Conservation (phyloP, 2,888 invertebrate genomes). For the Lepidocyrtinus sp. region DNA sequence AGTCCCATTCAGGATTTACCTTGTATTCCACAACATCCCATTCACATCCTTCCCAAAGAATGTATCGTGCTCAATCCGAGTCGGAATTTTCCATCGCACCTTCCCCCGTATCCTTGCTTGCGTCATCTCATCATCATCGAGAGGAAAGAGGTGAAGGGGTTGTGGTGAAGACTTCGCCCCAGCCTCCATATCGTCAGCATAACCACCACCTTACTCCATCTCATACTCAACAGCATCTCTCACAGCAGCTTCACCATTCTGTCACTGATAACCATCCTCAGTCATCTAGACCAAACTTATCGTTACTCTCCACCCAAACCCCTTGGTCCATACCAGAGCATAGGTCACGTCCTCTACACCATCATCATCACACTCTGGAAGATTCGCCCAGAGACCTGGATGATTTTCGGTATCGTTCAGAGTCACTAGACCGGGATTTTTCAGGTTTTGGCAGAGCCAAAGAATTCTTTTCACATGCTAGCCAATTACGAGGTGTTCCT, state of each 20-base stretch:
- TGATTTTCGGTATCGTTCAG: conserved; percentile 17
- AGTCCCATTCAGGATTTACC: conserved; percentile 24
- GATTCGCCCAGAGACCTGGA: conserved; percentile 18
- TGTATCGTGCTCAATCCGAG: conserved; percentile 27
- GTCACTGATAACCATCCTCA: not conserved
- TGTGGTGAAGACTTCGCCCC: conserved; percentile 15
- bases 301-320: conserved; percentile 29
- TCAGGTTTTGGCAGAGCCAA: not conserved
- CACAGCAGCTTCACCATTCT: conserved; percentile 14
- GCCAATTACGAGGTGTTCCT: conserved; percentile 5
- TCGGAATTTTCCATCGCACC: conserved; percentile 18
- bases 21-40: conserved; percentile 20
- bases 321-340: conserved; percentile 28
- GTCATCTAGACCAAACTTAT: not conserved
- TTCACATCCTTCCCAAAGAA: conserved; percentile 16
- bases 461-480: not conserved
- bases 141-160: conserved; percentile 42
- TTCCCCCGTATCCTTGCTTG: not conserved
- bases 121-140: conserved; percentile 36
- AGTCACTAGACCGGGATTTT: conserved; percentile 11
- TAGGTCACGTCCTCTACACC: not conserved
- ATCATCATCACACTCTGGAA: too few relatives aligned
- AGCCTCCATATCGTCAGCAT: not conserved
- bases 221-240: not conserved
- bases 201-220: not conserved